These are phyloP conservation scores for Crocallis elinguaria DNA, from an alignment of 2,888 invertebrate species.

Conservation along the genomic window DNA sequence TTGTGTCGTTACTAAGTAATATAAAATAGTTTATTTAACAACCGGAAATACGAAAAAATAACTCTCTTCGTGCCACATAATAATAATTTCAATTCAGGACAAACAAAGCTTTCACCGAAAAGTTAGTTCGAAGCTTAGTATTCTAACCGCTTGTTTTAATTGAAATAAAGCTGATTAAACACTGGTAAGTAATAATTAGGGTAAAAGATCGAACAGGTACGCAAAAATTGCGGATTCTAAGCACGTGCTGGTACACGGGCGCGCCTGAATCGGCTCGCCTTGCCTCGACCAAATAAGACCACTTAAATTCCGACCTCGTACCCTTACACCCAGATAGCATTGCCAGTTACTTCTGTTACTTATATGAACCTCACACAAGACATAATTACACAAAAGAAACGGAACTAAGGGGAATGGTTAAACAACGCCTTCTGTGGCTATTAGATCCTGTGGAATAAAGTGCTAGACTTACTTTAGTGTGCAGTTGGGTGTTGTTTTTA, in stretches of 20 bases:
- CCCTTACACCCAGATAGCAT: constrained; percentile 70
- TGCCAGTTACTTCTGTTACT: constrained; percentile 69
- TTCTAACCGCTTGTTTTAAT: constrained; percentile 34
- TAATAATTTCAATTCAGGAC: background rate
- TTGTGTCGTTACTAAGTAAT: no score
- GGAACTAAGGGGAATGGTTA: constrained; percentile 63
- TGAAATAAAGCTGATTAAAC: constrained; percentile 59
- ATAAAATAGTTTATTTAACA: no score
- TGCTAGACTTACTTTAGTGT: constrained; percentile 54
- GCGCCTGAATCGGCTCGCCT: constrained; percentile 68
- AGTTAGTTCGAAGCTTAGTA: background rate
- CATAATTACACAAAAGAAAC: constrained; percentile 80
- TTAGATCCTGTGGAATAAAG: constrained; percentile 54
- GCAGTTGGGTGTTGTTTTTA: constrained; percentile 56
- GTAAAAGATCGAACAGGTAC: constrained; percentile 62
- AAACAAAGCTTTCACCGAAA: no score
- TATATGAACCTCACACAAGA: constrained; percentile 67
- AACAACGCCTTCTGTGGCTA: constrained; percentile 59
- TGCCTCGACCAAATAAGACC: constrained; percentile 74
- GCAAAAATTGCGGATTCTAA: constrained; percentile 70
- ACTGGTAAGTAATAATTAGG: constrained; percentile 69
- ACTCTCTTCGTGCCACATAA: background rate
- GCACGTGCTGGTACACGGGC: constrained; percentile 66
- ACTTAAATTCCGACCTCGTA: constrained; percentile 80
- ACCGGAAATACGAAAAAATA: no score